Conservation (phyloP, 2,888 invertebrate species). For the Caenorhabditis sp. region DNA sequence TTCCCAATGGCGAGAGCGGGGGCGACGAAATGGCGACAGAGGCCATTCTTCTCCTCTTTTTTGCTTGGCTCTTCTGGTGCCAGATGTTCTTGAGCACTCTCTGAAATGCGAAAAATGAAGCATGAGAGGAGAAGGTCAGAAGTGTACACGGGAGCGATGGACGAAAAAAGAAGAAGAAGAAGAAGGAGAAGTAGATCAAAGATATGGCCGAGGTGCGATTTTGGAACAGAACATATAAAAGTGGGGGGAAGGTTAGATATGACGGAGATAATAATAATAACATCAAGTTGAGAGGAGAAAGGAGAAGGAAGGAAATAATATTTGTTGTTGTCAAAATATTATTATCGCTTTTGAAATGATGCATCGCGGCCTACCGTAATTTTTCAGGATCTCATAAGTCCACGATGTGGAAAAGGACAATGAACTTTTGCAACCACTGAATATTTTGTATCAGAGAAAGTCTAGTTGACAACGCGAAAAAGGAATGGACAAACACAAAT, state of each 20-base stretch:
- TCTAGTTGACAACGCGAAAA: not conserved
- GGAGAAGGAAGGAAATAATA: not conserved
- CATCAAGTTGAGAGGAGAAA: not conserved
- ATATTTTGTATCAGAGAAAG: not conserved
- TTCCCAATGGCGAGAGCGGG: slow-evolving; percentile 54
- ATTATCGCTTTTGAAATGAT: too few species aligned
- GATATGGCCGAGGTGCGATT: slow-evolving; percentile 8
- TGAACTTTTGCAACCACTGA: not conserved
- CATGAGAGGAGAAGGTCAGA: not conserved
- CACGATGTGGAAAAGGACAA: not conserved
- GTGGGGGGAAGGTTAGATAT: not conserved
- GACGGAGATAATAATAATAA: slow-evolving; percentile 1
- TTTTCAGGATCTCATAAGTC: too few species aligned
- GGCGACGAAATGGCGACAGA: slow-evolving; percentile 54
- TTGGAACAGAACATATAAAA: not conserved
- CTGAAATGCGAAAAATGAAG: slow-evolving; percentile 5
- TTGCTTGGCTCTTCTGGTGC: not conserved
- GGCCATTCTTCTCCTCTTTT: slow-evolving; percentile 29
- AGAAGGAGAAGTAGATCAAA: not conserved
- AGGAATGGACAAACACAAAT: not conserved
- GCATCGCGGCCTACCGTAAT: too few species aligned
- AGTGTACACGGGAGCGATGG: too few species aligned
- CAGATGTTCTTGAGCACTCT: slow-evolving; percentile 48
- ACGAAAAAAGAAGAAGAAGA: not conserved
- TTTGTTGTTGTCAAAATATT: too few species aligned